phyloP scores from a whole-genome alignment of 2,113 vertebrate species.

The Paramisgurnus dabryanus region DNA sequence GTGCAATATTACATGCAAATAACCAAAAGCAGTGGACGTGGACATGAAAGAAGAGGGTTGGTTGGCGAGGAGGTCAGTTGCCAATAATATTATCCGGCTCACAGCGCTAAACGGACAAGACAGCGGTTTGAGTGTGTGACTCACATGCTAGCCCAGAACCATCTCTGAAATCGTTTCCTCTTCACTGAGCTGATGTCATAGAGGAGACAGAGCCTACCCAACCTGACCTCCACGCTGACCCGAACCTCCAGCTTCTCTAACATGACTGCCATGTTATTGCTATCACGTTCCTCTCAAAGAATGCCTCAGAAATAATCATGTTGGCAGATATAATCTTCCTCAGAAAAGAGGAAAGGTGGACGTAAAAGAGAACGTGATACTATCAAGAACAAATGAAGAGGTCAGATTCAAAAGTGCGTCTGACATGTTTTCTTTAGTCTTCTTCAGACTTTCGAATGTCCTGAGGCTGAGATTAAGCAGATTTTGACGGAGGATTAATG shows the following conservation, averaged over 20 bases:
- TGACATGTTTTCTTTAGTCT: too few species aligned
- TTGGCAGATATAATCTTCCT: background rate
- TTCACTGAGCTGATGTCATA: constrained; percentile 18
- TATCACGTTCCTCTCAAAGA: constrained; percentile 3
- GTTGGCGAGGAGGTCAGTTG: constrained; percentile 14
- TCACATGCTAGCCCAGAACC: constrained; percentile 52
- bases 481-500: too few species aligned
- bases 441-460: too few species aligned
- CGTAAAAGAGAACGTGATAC: background rate
- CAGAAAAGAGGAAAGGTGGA: background rate
- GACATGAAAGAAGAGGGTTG: background rate
- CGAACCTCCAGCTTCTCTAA: background rate
- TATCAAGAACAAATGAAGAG: background rate
- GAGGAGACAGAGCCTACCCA: constrained; percentile 13
- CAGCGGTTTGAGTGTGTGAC: constrained; percentile 60
- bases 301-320: background rate
- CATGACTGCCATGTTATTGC: constrained; percentile 23
- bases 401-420: background rate
- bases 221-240: constrained; percentile 19
- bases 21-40: background rate
- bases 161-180: constrained; percentile 43
- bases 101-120: constrained; percentile 38
- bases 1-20: background rate
- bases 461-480: too few species aligned
- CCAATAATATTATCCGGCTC: constrained; percentile 58